Percentiles rank a stretch among this genome's conserved stretches.
Evolutionary conservation across 2,888 invertebrate genomes (phyloP).

Genomic region (Pycnomerus fuliginosus): DNA sequence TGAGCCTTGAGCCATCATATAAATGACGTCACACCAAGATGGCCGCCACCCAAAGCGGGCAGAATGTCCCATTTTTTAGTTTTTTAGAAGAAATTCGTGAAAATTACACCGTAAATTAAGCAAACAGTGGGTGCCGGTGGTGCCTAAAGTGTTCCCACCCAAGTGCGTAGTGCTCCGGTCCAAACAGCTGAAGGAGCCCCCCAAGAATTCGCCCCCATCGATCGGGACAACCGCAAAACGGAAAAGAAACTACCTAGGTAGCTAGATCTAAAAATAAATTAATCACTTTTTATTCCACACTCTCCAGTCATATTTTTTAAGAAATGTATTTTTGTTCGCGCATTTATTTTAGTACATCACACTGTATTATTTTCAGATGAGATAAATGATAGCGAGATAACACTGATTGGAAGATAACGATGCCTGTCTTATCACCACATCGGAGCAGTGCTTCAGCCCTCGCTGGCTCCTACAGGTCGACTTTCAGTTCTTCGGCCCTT

Average conservation of each 20-base stretch:
- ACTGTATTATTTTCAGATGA: slow-evolving; percentile 3
- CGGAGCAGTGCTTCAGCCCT: slow-evolving; percentile 52
- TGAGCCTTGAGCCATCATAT: slow-evolving; percentile 9
- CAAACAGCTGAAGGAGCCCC: background rate
- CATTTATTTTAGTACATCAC: slow-evolving; percentile 13
- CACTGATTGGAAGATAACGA: slow-evolving; percentile 35
- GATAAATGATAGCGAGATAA: slow-evolving; percentile 5
- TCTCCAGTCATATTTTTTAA: slow-evolving; percentile 18
- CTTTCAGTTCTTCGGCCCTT: slow-evolving; percentile 55
- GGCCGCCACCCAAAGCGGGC: slow-evolving; percentile 19
- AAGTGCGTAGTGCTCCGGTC: slow-evolving; percentile 3
- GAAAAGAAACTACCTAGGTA: slow-evolving; percentile 5
- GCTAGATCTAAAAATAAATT: slow-evolving; percentile 18
- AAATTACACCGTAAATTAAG: slow-evolving; percentile 8
- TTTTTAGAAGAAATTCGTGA: slow-evolving; percentile 12
- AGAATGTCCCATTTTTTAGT: slow-evolving; percentile 13
- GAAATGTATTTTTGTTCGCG: slow-evolving; percentile 18
- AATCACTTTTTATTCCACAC: slow-evolving; percentile 18
- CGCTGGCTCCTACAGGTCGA: slow-evolving; percentile 54
- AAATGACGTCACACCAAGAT: slow-evolving; percentile 19
- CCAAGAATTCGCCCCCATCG: slow-evolving; percentile 14
- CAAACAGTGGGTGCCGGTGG: slow-evolving; percentile 6
- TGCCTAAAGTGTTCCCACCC: background rate
- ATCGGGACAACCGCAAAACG: too few species aligned
- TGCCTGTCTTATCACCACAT: slow-evolving; percentile 63